Evolutionary conservation across 2,113 vertebrate genomes (phyloP), one percentile per base, ranked within the genome.

Genomic region (Aepyceros melampus): DNA sequence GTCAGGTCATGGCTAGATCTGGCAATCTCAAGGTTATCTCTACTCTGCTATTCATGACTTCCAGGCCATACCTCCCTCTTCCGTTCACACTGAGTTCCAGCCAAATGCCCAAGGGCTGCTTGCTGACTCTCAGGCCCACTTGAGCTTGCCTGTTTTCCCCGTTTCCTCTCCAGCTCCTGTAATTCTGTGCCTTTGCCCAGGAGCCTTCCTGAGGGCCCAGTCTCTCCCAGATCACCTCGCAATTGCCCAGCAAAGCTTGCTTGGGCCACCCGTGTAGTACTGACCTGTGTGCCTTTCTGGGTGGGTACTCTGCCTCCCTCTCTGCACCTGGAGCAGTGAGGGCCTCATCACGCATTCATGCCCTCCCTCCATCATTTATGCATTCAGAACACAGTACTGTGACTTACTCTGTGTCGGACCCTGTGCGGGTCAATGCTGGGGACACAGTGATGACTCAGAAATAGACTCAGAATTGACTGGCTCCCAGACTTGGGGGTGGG

Each of bases 361-460:
- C 21, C 0, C 40, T 11, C 76, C 29, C 19, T 91, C 17, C 2
- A 47, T 85, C 51, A 7, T 3, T 10, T 5, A 47, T 6, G 29
- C 7, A 1, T 27, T 36, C 86, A n/a, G 27, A 45, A 53, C 33
- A 27, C 43, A 5, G 0, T 13, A 1, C 43, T 14, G 84, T 6
- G 31, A 7, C 79, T 71, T 23, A 16, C 64, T 86, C 17, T 53
- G 78, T 21, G 76, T 55, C 33, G 79, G 49, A 36, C 14, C n/a
- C 85, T 27, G 15, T 29, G 74, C 81, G 23, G 1, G 40, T 91
- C 62, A 14, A 1, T 2, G 17, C 7, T 76, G 78, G 71, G 29
- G 84, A 81, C 89, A 33, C 8, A 19, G 4, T 17, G 62, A 25
- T 71, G 87, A 82, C 83, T 94, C 83, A 91, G 93, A 91, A 64